These are phyloP conservation scores for Philereme transversata DNA, from an alignment of 2,888 invertebrate genomes.

Conservation along the genomic window DNA sequence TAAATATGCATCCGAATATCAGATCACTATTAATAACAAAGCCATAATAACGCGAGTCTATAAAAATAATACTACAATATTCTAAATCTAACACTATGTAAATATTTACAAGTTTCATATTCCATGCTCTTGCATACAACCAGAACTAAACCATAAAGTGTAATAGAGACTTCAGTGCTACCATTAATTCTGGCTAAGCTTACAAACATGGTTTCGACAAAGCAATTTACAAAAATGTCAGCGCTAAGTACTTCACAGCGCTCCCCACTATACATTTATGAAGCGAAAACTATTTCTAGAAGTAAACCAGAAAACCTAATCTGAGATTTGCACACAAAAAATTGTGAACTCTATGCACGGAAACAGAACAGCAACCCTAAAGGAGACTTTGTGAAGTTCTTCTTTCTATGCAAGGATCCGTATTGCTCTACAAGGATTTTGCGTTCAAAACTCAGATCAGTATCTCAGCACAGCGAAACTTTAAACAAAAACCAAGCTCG, in stretches of 20 bases:
- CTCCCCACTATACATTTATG: slow-evolving; percentile 47
- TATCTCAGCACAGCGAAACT: slow-evolving; percentile 60
- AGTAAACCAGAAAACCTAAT: slow-evolving; percentile 48
- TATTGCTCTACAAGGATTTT: too few relatives aligned
- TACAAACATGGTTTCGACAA: slow-evolving; percentile 43
- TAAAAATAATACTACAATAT: slow-evolving; percentile 21
- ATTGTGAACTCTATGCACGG: too few relatives aligned
- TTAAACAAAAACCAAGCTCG: slow-evolving; percentile 67
- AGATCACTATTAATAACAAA: too few relatives aligned
- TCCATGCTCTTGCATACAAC: slow-evolving; percentile 35
- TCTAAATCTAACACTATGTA: slow-evolving; percentile 27
- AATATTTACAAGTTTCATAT: slow-evolving; percentile 23
- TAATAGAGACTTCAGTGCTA: slow-evolving; percentile 39
- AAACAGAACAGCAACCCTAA: too few relatives aligned
- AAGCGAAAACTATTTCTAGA: slow-evolving; percentile 65
- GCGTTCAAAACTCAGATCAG: too few relatives aligned
- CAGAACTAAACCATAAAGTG: slow-evolving; percentile 39
- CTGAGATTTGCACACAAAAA: too few relatives aligned
- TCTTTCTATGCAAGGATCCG: too few relatives aligned
- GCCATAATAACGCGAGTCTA: slow-evolving; percentile 23
- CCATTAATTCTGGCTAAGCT: slow-evolving; percentile 47
- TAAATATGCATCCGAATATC: too few relatives aligned
- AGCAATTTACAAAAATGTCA: slow-evolving; percentile 52
- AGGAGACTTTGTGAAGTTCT: too few relatives aligned
- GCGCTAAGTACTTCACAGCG: slow-evolving; percentile 62